Evolutionary conservation across 2,113 vertebrate species (phyloP).

Genomic region (Sinocyclocheilus anophthalmus): DNA sequence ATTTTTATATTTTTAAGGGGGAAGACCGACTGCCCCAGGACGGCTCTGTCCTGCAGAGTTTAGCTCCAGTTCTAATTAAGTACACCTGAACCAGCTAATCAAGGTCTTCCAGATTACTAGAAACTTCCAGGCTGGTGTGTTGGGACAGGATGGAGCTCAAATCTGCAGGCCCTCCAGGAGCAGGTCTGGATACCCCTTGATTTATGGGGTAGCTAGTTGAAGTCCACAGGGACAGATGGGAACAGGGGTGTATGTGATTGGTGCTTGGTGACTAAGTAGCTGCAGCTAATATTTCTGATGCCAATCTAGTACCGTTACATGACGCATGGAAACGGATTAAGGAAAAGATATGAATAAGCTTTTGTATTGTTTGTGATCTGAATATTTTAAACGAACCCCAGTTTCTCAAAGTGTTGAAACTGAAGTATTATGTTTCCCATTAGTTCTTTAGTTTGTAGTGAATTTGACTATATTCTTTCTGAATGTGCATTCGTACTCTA

Average conservation of each 20-base stretch:
- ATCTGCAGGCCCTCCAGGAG: neutral
- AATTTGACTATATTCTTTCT: slow-evolving; percentile 39
- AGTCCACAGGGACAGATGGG: neutral
- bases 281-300: slow-evolving; percentile 55
- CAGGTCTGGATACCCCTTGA: neutral
- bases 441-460: slow-evolving; percentile 32
- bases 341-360: slow-evolving; percentile 16
- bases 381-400: slow-evolving; percentile 38
- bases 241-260: slow-evolving; percentile 15
- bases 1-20: slow-evolving; percentile 9
- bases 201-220: slow-evolving; percentile 17
- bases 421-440: slow-evolving; percentile 35
- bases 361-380: slow-evolving; percentile 35
- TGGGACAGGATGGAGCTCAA: slow-evolving; percentile 5
- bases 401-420: slow-evolving; percentile 41
- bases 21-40: neutral
- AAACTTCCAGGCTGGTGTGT: neutral
- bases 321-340: neutral
- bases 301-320: slow-evolving; percentile 14
- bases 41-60: neutral
- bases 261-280: slow-evolving; percentile 31
- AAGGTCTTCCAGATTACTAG: slow-evolving; percentile 10
- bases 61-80: neutral
- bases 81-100: neutral
- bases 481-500: slow-evolving; percentile 45